Conservation (phyloP, 2,888 invertebrate genomes). For the Habroteleia sp. region DNA sequence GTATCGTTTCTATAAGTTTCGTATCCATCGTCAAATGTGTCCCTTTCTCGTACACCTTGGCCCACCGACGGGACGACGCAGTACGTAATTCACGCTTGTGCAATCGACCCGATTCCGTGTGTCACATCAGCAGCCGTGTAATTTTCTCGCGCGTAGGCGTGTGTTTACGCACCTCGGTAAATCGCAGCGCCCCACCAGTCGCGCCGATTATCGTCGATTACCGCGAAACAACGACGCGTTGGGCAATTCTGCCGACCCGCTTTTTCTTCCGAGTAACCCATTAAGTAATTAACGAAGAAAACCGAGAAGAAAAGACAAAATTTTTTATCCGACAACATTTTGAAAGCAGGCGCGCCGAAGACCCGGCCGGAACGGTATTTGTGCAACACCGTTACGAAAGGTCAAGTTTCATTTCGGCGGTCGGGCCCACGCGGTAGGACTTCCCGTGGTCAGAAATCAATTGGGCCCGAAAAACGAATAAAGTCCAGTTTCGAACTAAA, state of each 20-base stretch:
- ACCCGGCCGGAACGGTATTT: slow-evolving; percentile 39
- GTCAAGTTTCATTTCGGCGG: slow-evolving; percentile 47
- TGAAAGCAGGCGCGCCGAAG: slow-evolving; percentile 3
- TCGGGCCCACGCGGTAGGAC: slow-evolving; percentile 43
- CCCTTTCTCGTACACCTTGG: slow-evolving; percentile 61
- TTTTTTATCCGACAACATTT: background rate
- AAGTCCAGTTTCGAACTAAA: no score
- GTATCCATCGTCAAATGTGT: slow-evolving; percentile 44
- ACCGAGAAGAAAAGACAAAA: background rate
- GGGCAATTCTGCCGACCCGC: background rate
- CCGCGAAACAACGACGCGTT: background rate
- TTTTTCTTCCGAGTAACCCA: background rate
- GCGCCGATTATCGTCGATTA: slow-evolving; percentile 8
- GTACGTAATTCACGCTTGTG: slow-evolving; percentile 42
- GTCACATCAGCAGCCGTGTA: slow-evolving; percentile 36
- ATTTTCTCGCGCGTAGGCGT: slow-evolving; percentile 49
- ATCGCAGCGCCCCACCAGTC: slow-evolving; percentile 21
- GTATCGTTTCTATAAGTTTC: slow-evolving; percentile 11
- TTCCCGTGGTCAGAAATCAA: slow-evolving; percentile 7
- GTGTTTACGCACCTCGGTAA: slow-evolving; percentile 35
- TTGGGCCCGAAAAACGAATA: background rate
- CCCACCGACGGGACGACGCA: slow-evolving; percentile 40
- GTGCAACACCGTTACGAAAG: slow-evolving; percentile 59
- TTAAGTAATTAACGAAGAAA: background rate
- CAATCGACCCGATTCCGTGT: slow-evolving; percentile 55